phyloP scores from a whole-genome alignment of 2,888 invertebrate species.

The Callosobruchus maculatus region DNA sequence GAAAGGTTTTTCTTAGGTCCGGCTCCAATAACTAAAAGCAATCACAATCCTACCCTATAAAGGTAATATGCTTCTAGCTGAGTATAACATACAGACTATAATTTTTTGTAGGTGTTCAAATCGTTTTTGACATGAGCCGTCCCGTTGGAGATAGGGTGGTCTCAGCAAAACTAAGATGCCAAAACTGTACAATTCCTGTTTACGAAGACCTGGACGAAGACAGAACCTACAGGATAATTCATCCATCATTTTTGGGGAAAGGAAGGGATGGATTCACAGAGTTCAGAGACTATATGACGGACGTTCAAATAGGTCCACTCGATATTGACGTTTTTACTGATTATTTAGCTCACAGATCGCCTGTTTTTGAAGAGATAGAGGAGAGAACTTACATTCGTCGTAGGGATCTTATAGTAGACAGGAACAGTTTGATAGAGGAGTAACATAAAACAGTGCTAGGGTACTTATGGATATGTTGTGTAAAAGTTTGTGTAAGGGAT shows the following conservation, averaged over 20 bases:
- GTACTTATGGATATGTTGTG: not conserved
- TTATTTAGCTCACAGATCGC: slow-evolving; percentile 52
- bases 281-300: slow-evolving; percentile 51
- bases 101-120: slow-evolving; percentile 53
- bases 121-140: slow-evolving; percentile 58
- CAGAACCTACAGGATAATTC: slow-evolving; percentile 60
- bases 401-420: not conserved
- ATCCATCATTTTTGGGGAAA: slow-evolving; percentile 58
- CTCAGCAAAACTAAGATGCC: slow-evolving; percentile 57
- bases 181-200: slow-evolving; percentile 59
- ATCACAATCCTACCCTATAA: too few relatives aligned
- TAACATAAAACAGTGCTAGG: not conserved
- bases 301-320: slow-evolving; percentile 48
- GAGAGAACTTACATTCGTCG: slow-evolving; percentile 48
- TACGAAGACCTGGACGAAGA: slow-evolving; percentile 58
- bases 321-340: slow-evolving; percentile 56
- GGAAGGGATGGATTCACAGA: slow-evolving; percentile 67
- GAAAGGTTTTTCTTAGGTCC: too few relatives aligned
- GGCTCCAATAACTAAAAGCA: too few relatives aligned
- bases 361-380: slow-evolving; percentile 53
- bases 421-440: not conserved
- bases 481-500: not conserved
- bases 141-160: slow-evolving; percentile 59
- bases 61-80: too few relatives aligned
- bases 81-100: slow-evolving; percentile 2